Evolutionary conservation across 1,140 invertebrate species (phyloP).

Genomic region (Bicyclus anynana): DNA sequence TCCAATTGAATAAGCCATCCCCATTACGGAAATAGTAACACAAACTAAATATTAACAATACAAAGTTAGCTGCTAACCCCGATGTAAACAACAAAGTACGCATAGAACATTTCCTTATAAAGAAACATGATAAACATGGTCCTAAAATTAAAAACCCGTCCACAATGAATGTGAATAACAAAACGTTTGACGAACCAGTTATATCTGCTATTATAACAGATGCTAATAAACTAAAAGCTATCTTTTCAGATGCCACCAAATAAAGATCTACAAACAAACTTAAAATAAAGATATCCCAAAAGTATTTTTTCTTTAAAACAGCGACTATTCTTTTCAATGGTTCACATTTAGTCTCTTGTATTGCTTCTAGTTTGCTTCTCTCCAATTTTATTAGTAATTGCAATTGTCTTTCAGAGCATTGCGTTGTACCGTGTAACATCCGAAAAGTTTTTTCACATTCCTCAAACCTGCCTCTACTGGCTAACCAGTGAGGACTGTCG

Average conservation of each 20-base stretch:
- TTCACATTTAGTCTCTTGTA: not conserved
- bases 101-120: not conserved
- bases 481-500: not conserved
- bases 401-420: not conserved
- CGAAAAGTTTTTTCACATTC: not conserved
- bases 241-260: not conserved
- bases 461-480: not conserved
- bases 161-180: not conserved
- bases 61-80: not conserved
- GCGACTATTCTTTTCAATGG: not conserved
- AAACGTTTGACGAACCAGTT: not conserved
- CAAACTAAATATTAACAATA: not conserved
- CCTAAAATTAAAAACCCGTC: not conserved
- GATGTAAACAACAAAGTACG: not conserved
- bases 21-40: slow-evolving; percentile 22
- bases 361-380: not conserved
- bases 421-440: not conserved
- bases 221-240: not conserved
- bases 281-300: not conserved
- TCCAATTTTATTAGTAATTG: not conserved
- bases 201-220: not conserved
- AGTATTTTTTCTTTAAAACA: not conserved
- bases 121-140: not conserved
- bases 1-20: slow-evolving; percentile 14
- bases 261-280: not conserved